Evolutionary conservation across 2,113 vertebrate species (phyloP).

Genomic region (Agapornis roseicollis): DNA sequence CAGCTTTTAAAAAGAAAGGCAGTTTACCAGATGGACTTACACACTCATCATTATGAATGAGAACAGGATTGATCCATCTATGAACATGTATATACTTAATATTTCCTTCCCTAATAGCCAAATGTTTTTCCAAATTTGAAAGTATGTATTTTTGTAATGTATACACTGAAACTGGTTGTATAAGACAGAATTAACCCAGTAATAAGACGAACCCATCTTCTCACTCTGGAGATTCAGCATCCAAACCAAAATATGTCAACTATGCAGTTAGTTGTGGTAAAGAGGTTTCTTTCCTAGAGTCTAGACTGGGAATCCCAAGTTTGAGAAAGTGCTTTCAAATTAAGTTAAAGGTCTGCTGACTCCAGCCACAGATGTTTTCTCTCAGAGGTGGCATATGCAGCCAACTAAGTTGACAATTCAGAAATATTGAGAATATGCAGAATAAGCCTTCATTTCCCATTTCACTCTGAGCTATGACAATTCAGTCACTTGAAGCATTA

Average conservation of each 20-base stretch:
- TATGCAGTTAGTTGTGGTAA: constrained; percentile 13
- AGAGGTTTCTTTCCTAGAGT: not conserved
- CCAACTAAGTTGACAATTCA: not conserved
- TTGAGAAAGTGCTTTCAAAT: constrained; percentile 34
- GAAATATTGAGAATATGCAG: not conserved
- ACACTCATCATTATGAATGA: not conserved
- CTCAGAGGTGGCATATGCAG: not conserved
- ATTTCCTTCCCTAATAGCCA: not conserved
- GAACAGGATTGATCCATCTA: not conserved
- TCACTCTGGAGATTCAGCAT: not conserved
- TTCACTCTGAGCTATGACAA: not conserved
- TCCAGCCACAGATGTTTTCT: constrained; percentile 20
- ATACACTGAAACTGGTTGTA: not conserved
- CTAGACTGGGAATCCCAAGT: not conserved
- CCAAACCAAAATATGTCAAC: constrained; percentile 24
- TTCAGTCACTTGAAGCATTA: not conserved
- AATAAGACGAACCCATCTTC: constrained; percentile 7
- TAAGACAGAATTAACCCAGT: not conserved
- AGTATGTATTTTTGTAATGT: not conserved
- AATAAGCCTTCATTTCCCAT: not conserved
- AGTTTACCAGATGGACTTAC: not conserved
- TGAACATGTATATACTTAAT: not conserved
- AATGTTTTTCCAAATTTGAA: not conserved
- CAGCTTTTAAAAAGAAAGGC: not conserved
- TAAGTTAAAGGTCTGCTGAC: constrained; percentile 7